phyloP scores from a whole-genome alignment of 2,797 vertebrate species.

The Phaenicophaeus curvirostris region DNA sequence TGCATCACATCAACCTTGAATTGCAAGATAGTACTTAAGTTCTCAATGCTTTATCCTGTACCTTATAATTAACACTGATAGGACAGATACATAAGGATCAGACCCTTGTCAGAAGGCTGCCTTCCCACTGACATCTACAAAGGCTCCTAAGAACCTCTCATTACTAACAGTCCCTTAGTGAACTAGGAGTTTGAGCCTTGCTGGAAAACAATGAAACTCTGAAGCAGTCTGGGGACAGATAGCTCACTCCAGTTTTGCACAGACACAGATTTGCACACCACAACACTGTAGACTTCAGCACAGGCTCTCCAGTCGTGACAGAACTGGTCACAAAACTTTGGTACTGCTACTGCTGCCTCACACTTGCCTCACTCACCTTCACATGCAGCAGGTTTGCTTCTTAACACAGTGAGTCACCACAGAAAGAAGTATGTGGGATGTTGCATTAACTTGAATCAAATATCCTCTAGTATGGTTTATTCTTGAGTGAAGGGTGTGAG shows the following conservation, averaged over 20 bases:
- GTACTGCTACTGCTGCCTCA: not conserved
- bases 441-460: not conserved
- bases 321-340: not conserved
- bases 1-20: not conserved
- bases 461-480: not conserved
- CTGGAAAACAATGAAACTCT: not conserved
- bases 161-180: not conserved
- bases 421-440: not conserved
- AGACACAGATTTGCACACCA: not conserved
- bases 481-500: not conserved
- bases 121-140: not conserved
- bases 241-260: not conserved
- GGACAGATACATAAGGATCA: not conserved
- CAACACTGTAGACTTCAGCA: accelerated
- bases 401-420: not conserved
- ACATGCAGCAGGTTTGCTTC: not conserved
- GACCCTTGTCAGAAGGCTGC: not conserved
- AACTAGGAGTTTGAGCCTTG: not conserved
- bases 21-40: not conserved
- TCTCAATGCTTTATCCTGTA: not conserved
- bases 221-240: not conserved
- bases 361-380: not conserved
- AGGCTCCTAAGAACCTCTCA: not conserved
- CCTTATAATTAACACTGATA: not conserved
- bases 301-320: not conserved